Conservation (phyloP, 2,113 vertebrate genomes). For the Saguinus imperator region DNA sequence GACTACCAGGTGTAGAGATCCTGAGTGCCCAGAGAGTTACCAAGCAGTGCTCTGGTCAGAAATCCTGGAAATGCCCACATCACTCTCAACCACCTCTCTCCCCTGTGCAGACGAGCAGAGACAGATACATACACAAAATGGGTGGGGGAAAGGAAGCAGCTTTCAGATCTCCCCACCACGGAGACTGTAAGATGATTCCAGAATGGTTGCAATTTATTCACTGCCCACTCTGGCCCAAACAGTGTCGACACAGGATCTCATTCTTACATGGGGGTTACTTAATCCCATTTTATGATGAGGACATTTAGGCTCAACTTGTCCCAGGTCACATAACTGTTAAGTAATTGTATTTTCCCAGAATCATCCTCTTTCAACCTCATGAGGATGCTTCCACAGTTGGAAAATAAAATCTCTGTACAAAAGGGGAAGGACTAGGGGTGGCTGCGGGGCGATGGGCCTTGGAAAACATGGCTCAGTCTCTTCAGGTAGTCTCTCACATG, state of each 20-base stretch:
- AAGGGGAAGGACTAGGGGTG: not conserved
- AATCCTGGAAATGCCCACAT: not conserved
- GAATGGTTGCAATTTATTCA: not conserved
- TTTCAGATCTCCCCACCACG: too few relatives aligned
- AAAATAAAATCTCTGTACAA: not conserved
- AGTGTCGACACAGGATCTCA: not conserved
- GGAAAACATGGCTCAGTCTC: not conserved
- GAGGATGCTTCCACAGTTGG: not conserved
- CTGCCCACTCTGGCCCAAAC: not conserved
- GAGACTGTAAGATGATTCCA: not conserved
- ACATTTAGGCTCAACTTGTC: not conserved
- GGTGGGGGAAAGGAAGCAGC: fast-evolving
- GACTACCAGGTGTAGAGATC: not conserved
- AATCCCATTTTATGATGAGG: not conserved
- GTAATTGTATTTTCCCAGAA: not conserved
- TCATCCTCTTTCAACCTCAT: not conserved
- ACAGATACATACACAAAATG: not conserved
- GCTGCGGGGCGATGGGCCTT: not conserved
- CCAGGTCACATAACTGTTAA: not conserved
- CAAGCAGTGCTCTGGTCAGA: not conserved
- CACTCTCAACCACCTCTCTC: not conserved
- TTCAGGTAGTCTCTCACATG: not conserved
- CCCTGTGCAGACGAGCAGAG: fast-evolving
- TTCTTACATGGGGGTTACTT: not conserved
- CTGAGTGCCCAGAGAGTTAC: not conserved